phyloP scores from a whole-genome alignment of 2,888 invertebrate species.

The Trissolcus japonicus region DNA sequence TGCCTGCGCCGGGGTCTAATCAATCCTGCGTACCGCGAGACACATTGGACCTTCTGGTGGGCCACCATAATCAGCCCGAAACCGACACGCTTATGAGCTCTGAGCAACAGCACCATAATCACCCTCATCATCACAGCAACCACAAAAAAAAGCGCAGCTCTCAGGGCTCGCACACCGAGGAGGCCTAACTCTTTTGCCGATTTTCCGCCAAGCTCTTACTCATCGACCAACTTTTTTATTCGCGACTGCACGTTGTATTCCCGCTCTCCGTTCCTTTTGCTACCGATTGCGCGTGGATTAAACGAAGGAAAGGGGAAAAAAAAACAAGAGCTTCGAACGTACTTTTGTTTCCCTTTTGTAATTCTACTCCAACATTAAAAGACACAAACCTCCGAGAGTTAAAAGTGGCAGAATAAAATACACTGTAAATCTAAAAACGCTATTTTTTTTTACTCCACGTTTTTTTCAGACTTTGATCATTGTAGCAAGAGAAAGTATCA shows the following conservation, averaged over 20 bases:
- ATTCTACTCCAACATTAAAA: too few relatives aligned
- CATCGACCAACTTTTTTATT: slow-evolving; percentile 6
- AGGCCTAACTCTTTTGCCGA: slow-evolving; percentile 65
- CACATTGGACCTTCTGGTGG: slow-evolving; percentile 69
- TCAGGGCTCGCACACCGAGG: slow-evolving; percentile 70
- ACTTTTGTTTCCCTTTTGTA: slow-evolving; percentile 14
- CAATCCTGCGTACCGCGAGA: slow-evolving; percentile 64
- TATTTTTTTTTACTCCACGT: too few relatives aligned
- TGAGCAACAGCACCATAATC: slow-evolving; percentile 66
- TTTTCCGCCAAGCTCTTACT: slow-evolving; percentile 18
- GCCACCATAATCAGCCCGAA: slow-evolving; percentile 71
- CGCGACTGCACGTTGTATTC: slow-evolving; percentile 9
- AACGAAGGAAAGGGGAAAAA: slow-evolving; percentile 15
- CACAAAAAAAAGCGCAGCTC: slow-evolving; percentile 73
- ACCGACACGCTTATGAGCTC: slow-evolving; percentile 68
- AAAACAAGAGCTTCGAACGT: slow-evolving; percentile 21
- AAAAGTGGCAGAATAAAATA: background rate
- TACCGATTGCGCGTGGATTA: slow-evolving; percentile 20
- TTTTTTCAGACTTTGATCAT: too few relatives aligned
- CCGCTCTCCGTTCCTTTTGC: slow-evolving; percentile 19
- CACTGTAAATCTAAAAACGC: too few relatives aligned
- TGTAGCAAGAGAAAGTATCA: too few relatives aligned
- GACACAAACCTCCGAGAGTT: slow-evolving; percentile 15
- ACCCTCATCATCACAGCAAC: slow-evolving; percentile 68
- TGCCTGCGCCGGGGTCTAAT: slow-evolving; percentile 64